These are phyloP conservation scores for Peromyscus leucopus DNA, from an alignment of 2,113 vertebrate species.

Conservation along the genomic window DNA sequence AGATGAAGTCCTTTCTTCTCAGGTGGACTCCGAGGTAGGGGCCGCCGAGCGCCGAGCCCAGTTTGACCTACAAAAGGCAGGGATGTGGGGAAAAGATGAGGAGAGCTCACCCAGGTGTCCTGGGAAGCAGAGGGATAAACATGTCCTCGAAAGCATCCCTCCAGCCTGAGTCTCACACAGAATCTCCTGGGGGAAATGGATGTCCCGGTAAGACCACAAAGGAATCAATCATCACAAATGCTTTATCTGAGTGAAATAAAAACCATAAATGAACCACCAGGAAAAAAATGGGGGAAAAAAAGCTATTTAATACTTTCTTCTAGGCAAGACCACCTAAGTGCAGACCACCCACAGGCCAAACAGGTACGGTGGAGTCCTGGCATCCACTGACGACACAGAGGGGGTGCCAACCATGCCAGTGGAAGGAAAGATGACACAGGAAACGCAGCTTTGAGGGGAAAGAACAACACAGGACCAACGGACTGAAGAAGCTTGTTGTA, in stretches of 20 bases:
- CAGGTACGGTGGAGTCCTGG: no score
- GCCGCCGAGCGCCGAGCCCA: constrained; percentile 92
- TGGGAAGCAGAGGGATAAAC: fast-evolving
- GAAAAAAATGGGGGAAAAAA: neutral
- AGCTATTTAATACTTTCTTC: neutral
- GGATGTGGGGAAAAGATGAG: neutral
- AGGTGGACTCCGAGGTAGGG: constrained; percentile 95
- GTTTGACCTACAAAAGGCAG: constrained; percentile 87
- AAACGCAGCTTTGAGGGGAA: neutral
- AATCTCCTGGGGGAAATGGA: neutral
- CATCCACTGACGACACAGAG: no score
- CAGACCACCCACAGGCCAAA: neutral
- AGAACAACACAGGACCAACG: fast-evolving
- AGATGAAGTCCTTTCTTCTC: constrained; percentile 96
- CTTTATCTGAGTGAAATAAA: neutral
- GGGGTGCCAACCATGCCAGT: neutral
- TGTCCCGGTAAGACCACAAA: neutral
- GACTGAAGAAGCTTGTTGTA: neutral
- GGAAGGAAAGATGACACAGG: neutral
- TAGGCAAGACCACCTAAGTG: neutral
- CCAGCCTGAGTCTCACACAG: neutral
- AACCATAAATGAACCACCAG: neutral
- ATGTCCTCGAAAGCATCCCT: neutral
- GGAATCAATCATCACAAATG: neutral
- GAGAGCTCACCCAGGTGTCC: neutral